A percentile compares a stretch with the other conserved stretches of the same genome.
These are phyloP conservation scores for Melitaea cinxia DNA, from an alignment of 1,140 invertebrate species.

Conservation along the genomic window DNA sequence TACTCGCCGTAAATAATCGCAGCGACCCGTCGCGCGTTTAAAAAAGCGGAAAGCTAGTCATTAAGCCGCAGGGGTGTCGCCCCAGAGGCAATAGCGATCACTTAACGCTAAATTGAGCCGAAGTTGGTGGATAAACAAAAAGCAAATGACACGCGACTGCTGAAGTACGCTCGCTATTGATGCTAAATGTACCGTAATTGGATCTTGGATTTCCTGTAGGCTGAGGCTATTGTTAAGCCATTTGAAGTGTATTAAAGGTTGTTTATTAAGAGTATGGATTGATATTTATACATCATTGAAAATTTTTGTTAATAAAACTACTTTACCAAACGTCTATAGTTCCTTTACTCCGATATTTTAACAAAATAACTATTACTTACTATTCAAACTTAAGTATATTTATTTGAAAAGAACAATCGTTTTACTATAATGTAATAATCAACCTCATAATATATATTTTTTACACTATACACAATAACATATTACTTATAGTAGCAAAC, in stretches of 20 bases:
- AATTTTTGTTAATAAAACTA: not conserved
- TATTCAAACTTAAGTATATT: no score
- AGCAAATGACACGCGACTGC: slow-evolving; percentile 59
- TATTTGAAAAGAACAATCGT: no score
- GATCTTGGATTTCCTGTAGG: slow-evolving; percentile 61
- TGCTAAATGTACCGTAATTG: slow-evolving; percentile 73
- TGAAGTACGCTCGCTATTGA: slow-evolving; percentile 49
- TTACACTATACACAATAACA: not conserved
- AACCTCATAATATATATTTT: no score
- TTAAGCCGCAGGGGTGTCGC: slow-evolving; percentile 60
- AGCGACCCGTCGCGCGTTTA: slow-evolving; percentile 56
- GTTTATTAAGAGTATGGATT: slow-evolving; percentile 7
- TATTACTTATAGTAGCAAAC: not conserved
- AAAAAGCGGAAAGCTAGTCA: slow-evolving; percentile 60
- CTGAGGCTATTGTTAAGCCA: slow-evolving; percentile 48
- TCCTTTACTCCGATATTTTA: no score
- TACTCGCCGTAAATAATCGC: slow-evolving; percentile 60
- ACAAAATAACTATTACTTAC: no score
- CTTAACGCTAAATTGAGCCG: slow-evolving; percentile 73
- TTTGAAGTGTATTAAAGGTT: slow-evolving; percentile 37
- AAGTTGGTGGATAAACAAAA: slow-evolving; percentile 73
- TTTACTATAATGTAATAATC: no score
- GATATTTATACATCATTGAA: not conserved
- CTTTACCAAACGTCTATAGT: not conserved
- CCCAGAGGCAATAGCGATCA: slow-evolving; percentile 57